These are phyloP conservation scores for Dermatophagoides farinae DNA, from an alignment of 1,140 invertebrate species.

Conservation along the genomic window DNA sequence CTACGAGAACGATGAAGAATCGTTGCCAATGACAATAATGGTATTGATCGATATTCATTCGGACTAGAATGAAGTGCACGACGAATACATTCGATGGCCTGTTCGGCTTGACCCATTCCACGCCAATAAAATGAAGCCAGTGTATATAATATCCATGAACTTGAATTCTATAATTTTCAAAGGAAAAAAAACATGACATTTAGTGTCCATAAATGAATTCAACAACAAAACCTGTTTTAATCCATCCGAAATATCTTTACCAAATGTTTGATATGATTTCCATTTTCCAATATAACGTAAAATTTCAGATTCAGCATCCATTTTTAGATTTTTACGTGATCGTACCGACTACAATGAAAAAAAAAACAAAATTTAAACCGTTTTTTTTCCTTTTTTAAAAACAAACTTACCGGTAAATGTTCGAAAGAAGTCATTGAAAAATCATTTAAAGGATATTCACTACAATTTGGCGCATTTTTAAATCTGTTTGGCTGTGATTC, in stretches of 20 bases:
- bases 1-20: conserved; percentile 49
- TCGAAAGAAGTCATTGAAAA: conserved; percentile 59
- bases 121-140: conserved; percentile 67
- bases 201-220: background rate
- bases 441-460: conserved; percentile 37
- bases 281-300: background rate
- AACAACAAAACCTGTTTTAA: background rate
- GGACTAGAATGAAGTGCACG: conserved; percentile 54
- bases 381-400: background rate
- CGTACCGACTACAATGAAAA: conserved; percentile 1
- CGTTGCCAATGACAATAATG: conserved; percentile 55
- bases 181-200: conserved; percentile 2
- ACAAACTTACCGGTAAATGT: conserved; percentile 41
- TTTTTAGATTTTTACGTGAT: conserved; percentile 5
- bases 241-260: background rate
- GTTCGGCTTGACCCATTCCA: conserved; percentile 47
- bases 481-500: background rate
- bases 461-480: conserved; percentile 39
- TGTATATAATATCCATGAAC: conserved; percentile 64
- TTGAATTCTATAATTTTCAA: conserved; percentile 34
- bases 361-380: background rate
- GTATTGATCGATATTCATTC: conserved; percentile 29
- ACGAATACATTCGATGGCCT: conserved; percentile 57
- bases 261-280: conserved; percentile 3
- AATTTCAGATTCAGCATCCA: conserved; percentile 7